phyloP scores from a whole-genome alignment of 2,888 invertebrate species.

The Anagyrus pseudococci region DNA sequence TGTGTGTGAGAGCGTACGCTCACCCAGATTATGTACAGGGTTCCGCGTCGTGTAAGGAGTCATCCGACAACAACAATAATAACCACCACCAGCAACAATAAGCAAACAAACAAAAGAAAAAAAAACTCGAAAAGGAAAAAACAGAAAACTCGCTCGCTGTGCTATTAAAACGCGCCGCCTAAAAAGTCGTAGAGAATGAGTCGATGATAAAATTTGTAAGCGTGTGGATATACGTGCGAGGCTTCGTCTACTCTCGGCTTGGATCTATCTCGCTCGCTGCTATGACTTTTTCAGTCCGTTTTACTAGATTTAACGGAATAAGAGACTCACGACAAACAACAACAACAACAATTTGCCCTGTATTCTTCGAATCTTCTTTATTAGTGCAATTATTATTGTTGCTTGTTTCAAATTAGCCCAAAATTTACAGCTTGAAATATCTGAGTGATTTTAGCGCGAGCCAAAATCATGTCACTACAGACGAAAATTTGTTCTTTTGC shows the following conservation, averaged over 20 bases:
- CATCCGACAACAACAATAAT: too few species aligned
- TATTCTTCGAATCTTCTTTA: too few species aligned
- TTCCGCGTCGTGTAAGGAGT: too few species aligned
- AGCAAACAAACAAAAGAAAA: not conserved
- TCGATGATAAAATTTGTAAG: constrained; percentile 36
- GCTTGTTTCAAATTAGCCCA: too few species aligned
- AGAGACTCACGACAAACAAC: not conserved
- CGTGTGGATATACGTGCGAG: constrained; percentile 34
- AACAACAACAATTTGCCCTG: not conserved
- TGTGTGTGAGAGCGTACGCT: constrained; percentile 6
- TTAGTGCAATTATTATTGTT: too few species aligned
- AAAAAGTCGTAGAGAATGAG: constrained; percentile 47
- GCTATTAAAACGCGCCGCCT: constrained; percentile 50
- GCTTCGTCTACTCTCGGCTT: not conserved
- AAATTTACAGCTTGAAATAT: not conserved
- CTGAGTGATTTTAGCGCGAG: not conserved
- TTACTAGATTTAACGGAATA: not conserved
- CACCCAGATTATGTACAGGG: too few species aligned
- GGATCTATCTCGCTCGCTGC: not conserved
- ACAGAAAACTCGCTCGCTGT: constrained; percentile 49
- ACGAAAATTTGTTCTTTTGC: not conserved
- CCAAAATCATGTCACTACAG: not conserved
- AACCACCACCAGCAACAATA: not conserved
- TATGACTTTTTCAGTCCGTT: not conserved
- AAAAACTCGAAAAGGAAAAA: not conserved